A percentile compares a stretch with the other conserved stretches of the same genome.
Conservation (phyloP, 2,888 invertebrate genomes). For the Platerodrilus igneus region DNA sequence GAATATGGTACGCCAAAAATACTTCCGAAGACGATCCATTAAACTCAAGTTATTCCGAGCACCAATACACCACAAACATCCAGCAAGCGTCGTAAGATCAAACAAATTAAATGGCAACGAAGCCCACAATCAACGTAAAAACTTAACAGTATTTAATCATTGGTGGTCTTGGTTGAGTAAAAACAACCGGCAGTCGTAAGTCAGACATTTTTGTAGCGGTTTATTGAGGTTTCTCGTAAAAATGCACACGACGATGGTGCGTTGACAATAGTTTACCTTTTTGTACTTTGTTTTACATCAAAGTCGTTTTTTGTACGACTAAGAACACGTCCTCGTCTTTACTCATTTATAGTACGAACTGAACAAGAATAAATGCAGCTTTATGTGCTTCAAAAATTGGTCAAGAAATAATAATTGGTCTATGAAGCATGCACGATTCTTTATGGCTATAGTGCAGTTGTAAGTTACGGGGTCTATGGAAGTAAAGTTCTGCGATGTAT, state of each 20-base stretch:
- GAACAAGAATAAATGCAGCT: constrained; percentile 12
- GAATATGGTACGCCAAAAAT: too few relatives aligned
- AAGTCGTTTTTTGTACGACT: constrained; percentile 17
- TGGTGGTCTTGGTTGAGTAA: constrained; percentile 37
- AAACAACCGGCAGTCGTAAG: constrained; percentile 35
- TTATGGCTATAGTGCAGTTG: too few relatives aligned
- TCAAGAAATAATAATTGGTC: too few relatives aligned
- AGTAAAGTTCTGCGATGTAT: too few relatives aligned
- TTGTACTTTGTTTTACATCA: constrained; percentile 25
- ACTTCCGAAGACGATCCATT: too few relatives aligned
- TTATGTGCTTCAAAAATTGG: too few relatives aligned
- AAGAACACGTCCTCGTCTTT: constrained; percentile 4
- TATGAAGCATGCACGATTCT: constrained; percentile 22
- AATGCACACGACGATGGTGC: constrained; percentile 33
- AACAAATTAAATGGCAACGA: too few relatives aligned
- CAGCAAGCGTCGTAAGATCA: too few relatives aligned
- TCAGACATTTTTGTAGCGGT: constrained; percentile 36
- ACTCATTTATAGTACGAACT: constrained; percentile 3
- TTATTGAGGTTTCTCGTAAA: constrained; percentile 35
- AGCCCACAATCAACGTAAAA: too few relatives aligned
- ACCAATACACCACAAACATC: too few relatives aligned
- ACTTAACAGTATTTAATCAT: constrained; percentile 33
- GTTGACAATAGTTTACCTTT: constrained; percentile 38
- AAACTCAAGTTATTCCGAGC: too few relatives aligned
- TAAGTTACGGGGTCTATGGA: too few relatives aligned